Evolutionary conservation across 2,888 invertebrate genomes (phyloP), one percentile per base, ranked within the genome.

Genomic region (Chydorus sphaericus): DNA sequence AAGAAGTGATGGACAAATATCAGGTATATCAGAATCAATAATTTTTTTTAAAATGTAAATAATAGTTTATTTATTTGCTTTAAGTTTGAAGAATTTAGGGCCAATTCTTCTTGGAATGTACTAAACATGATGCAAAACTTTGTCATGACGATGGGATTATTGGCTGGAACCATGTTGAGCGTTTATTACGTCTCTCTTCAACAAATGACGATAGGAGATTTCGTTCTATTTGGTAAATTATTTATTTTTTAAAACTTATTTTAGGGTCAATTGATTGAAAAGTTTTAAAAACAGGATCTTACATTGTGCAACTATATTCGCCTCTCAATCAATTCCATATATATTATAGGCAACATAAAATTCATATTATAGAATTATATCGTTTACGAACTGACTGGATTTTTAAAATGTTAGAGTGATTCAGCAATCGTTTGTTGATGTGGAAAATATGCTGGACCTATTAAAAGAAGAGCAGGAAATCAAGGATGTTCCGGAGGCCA

Each of bases 371-470:
- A n/a, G n/a, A n/a, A n/a, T n/a, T n/a, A n/a, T n/a, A n/a, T n/a
- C n/a, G n/a, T n/a, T n/a, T n/a, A n/a, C n/a, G n/a, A n/a, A n/a
- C n/a, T n/a, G n/a, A n/a, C n/a, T n/a, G n/a, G n/a, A n/a, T n/a
- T 44, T 51, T 23, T 20, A 26, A 31, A 18, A 44, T 57, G 28
- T 20, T 68, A 90, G 96, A 66, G 87, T 90, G 56, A 94, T 97
- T 58, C 97, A 97, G 68, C 91, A 89, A 73, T 90, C 93, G 67
- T 97, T 98, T 66, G 83, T 97, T 18, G 97, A 98, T 67, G 97
- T 97, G 97, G 97, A 98, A 71, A 97, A 97, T 70, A 96, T 98
- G 97, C 92, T 97, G 68, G 94, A 96, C 63, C 71, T 98, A 60
- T 75, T 98, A 65, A 79, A 84, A 37, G 89, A 91, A 66, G 80